Evolutionary conservation across 2,113 vertebrate genomes (phyloP), one percentile per base, ranked within the genome.

Genomic region (mouse (Mus musculus)): DNA sequence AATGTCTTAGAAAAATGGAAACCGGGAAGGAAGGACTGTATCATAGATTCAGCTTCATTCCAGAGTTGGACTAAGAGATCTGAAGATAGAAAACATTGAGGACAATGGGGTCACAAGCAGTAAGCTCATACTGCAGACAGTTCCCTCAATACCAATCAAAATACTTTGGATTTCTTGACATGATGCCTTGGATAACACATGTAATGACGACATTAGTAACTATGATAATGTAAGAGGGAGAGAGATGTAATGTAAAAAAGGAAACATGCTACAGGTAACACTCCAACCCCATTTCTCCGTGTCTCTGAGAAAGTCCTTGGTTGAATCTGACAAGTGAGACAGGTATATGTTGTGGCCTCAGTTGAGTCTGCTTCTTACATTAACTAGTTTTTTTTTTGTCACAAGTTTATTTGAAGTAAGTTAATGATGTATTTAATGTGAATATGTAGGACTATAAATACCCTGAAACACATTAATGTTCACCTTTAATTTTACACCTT

Each of bases 361-460:
- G 7, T 30, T 80, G 30, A 24, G 1, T 77, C 85, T 89, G 76
- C 39, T 33, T 82, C 14, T 87, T 49, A 33, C 26, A 56, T 54
- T 88, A 80, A 87, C 69, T 54, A 67, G 78, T 0, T 52, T 71
- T 17, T 36, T 4, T 61, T 11, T 30, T 59, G 20, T n/a, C 33
- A 52, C 63, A 13, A 86, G 42, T 78, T 96, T 30, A 39, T 7
- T 73, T 78, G 69, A 91, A 89, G 59, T 52, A 86, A 94, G 30
- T 96, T 20, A 72, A 63, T 56, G 36, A 30, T 59, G 12, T 59
- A 71, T 67, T 85, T 26, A 86, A 56, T 46, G 65, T 67, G 65
- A 67, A 67, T 67, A 67, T 67, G 28, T 13, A 67, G 26, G 59
- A 61, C 36, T 61, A 16, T 36, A 3, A 30, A 39, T 67, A 30